Evolutionary conservation across 2,888 invertebrate genomes (phyloP).

Genomic region (Therioaphis trifolii): DNA sequence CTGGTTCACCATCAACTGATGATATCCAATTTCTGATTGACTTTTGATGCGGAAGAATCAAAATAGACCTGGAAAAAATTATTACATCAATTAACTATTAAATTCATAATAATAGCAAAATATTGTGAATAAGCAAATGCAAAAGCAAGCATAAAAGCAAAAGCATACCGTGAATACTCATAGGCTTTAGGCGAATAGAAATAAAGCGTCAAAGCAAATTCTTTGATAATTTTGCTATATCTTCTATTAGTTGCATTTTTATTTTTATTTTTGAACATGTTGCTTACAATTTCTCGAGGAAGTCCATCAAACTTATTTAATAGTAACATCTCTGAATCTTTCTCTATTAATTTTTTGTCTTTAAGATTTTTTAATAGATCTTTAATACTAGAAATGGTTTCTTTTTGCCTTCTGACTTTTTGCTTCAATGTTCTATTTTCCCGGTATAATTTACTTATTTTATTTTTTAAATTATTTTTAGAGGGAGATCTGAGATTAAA

Average conservation of each 20-base stretch:
- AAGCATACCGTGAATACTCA: neutral
- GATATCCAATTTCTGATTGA: constrained; percentile 17
- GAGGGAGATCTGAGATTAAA: too few relatives aligned
- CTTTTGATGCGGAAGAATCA: neutral
- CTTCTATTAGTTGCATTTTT: neutral
- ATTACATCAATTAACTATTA: neutral
- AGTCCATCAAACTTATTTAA: constrained; percentile 13
- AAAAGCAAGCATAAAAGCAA: neutral
- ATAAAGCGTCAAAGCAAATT: neutral
- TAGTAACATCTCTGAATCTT: too few relatives aligned
- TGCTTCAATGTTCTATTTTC: too few relatives aligned
- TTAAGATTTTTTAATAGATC: too few relatives aligned
- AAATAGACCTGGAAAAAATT: neutral
- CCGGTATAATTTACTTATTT: too few relatives aligned
- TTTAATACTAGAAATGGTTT: too few relatives aligned
- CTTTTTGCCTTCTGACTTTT: too few relatives aligned
- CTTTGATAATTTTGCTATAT: constrained; percentile 4
- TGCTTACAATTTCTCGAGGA: neutral
- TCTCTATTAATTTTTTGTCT: too few relatives aligned
- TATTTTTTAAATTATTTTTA: too few relatives aligned
- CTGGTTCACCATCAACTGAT: neutral
- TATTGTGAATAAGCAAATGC: too few relatives aligned
- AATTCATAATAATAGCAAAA: neutral
- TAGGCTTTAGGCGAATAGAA: constrained; percentile 7
- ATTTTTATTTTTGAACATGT: constrained; percentile 18